Evolutionary conservation across 2,888 invertebrate species (phyloP).

Genomic region (Pegoplata infirma): DNA sequence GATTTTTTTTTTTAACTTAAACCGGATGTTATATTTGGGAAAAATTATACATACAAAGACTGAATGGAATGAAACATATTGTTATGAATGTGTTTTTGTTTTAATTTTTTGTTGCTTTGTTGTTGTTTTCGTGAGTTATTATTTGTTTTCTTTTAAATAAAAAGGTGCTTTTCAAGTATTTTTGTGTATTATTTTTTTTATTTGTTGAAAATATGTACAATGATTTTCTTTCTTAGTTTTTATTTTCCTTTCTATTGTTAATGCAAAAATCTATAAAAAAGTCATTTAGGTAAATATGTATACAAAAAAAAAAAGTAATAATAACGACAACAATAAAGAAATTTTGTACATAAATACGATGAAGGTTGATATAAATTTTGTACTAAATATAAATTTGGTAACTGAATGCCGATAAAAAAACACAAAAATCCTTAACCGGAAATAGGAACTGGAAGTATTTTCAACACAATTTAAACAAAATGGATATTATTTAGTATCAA

Average conservation of each 20-base stretch:
- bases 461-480: no score
- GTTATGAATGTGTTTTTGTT: constrained; percentile 7
- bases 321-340: neutral
- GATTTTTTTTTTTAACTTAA: constrained; percentile 44
- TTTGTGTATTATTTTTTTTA: constrained; percentile 4
- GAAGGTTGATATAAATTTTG: neutral
- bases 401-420: no score
- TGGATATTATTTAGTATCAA: no score
- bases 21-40: constrained; percentile 50
- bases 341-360: no score
- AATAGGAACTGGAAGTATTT: no score
- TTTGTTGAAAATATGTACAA: no score
- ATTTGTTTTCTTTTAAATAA: constrained; percentile 19
- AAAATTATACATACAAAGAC: constrained; percentile 32
- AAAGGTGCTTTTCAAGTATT: constrained; percentile 17
- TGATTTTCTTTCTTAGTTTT: no score
- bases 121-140: neutral
- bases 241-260: constrained; percentile 47
- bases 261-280: constrained; percentile 48
- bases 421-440: no score
- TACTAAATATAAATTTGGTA: neutral
- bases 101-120: constrained; percentile 12
- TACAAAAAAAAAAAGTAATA: no score
- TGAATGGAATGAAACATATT: constrained; percentile 22
- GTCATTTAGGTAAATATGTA: constrained; percentile 44